Evolutionary conservation across 2,113 vertebrate species (phyloP).

Genomic region (Melanerpes formicivorus): DNA sequence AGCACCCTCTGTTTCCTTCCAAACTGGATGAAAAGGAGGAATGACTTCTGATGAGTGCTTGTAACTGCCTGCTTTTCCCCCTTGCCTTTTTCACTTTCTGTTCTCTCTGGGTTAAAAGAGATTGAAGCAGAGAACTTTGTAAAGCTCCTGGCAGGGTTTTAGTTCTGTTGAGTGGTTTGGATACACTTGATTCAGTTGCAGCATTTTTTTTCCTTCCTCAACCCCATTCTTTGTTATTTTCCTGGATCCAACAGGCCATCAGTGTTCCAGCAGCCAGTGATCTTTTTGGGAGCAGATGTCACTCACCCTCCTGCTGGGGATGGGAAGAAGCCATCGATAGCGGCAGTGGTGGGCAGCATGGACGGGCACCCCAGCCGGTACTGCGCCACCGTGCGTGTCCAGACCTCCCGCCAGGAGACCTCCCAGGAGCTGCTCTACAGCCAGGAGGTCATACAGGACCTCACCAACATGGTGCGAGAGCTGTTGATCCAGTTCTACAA

Average conservation of each 20-base stretch:
- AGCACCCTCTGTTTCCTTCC: not conserved
- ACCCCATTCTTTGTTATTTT: not conserved
- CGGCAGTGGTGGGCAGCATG: constrained; percentile 98
- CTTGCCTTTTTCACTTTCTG: not conserved
- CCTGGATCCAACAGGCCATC: constrained; percentile 84
- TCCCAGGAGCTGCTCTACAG: constrained; percentile 97
- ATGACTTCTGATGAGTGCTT: not conserved
- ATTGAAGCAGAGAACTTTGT: not conserved
- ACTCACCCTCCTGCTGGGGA: constrained; percentile 96
- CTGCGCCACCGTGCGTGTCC: constrained; percentile 95
- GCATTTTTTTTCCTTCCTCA: not conserved
- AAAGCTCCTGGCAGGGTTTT: not conserved
- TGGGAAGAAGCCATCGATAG: constrained; percentile 97
- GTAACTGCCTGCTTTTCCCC: not conserved
- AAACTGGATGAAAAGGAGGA: not conserved
- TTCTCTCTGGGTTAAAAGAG: not conserved
- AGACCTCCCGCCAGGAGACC: constrained; percentile 94
- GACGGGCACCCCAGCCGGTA: constrained; percentile 97
- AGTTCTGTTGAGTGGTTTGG: not conserved
- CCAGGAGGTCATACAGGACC: constrained; percentile 97
- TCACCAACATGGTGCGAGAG: constrained; percentile 97
- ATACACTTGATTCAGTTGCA: not conserved
- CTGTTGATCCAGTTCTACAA: constrained; percentile 99
- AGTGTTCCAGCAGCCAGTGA: constrained; percentile 98
- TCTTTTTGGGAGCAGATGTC: constrained; percentile 96